Evolutionary conservation across 2,888 invertebrate species (phyloP), one percentile per base, ranked within the genome.

Genomic region (Diabrotica balteata): DNA sequence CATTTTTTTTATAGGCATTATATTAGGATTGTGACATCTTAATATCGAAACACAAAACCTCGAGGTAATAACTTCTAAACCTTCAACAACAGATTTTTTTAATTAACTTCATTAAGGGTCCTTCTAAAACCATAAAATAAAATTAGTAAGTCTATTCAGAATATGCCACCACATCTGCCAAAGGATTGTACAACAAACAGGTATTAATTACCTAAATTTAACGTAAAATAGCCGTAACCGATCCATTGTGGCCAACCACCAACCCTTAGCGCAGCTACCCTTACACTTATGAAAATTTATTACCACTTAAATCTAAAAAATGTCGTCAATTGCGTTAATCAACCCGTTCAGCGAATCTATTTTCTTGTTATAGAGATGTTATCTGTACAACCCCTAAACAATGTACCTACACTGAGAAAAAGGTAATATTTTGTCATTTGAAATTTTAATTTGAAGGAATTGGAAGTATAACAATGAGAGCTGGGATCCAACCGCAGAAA

Each of bases 241-340:
- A 42, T 59, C 59, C 63, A 67, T 63, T 66, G 47, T 66, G 59
- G 53, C 11, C 46, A 49, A 51, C 53, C 45, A 60, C 55, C 68
- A 75, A 75, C 76, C 47, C 47, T 47, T 47, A 10, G 10, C 47
- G 47, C 47, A 9, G 47, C n/a, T 43, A 44, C 54, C 77, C 75
- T 72, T 74, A 68, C 68, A 59, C 52, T 70, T 17, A 68, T 55
- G 51, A 59, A 76, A 79, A 81, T 81, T 81, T 81, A 81, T 81
- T 77, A 75, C 75, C 79, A 79, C 78, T 80, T 80, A 78, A 75
- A 71, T 69, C 54, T 67, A 79, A 72, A 78, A 80, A 80, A 77
- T 75, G 76, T 75, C 77, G 72, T 78, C 79, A 80, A 81, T 80
- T 77, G 77, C 76, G 71, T 77, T 80, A 79, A 81, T 80, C 78